A percentile compares a stretch with the other conserved stretches of the same genome.
Evolutionary conservation across 2,797 vertebrate species (phyloP).

Genomic region (Taenioides sp.): DNA sequence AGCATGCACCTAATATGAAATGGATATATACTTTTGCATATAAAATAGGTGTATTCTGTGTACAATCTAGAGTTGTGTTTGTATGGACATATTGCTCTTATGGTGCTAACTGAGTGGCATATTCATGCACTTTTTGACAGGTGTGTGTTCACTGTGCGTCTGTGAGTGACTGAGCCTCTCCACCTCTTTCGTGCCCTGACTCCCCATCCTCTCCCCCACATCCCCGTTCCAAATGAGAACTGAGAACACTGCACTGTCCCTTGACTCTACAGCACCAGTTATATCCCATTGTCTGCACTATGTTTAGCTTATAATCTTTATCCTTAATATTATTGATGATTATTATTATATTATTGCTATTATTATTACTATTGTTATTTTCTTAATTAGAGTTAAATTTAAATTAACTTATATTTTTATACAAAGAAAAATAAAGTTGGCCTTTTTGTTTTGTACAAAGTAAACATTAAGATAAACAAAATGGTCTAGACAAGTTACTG

Average conservation of each 20-base stretch:
- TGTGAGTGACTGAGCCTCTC: constrained; percentile 24
- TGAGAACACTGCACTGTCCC: constrained; percentile 68
- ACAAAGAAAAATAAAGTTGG: constrained; percentile 77
- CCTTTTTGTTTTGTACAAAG: constrained; percentile 85
- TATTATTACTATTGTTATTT: constrained; percentile 85
- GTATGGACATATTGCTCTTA: constrained; percentile 74
- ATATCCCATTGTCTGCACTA: constrained; percentile 83
- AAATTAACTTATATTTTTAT: constrained; percentile 89
- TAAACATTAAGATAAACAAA: constrained; percentile 77
- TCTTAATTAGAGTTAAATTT: constrained; percentile 85
- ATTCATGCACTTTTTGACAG: constrained; percentile 75
- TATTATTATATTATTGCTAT: constrained; percentile 72
- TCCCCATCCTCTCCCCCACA: not conserved
- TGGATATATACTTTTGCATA: constrained; percentile 64
- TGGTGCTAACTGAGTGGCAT: constrained; percentile 79
- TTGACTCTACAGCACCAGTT: constrained; percentile 73
- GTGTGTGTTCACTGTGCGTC: constrained; percentile 42
- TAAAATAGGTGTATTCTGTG: constrained; percentile 61
- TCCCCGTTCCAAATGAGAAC: constrained; percentile 51
- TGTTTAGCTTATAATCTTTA: constrained; percentile 80
- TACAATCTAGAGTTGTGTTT: constrained; percentile 65
- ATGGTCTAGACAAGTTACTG: constrained; percentile 78
- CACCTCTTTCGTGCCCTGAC: constrained; percentile 1
- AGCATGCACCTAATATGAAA: constrained; percentile 68
- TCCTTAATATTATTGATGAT: constrained; percentile 63